Evolutionary conservation across 2,113 vertebrate genomes (phyloP), one percentile per base, ranked within the genome.

Genomic region (Sturnus vulgaris): DNA sequence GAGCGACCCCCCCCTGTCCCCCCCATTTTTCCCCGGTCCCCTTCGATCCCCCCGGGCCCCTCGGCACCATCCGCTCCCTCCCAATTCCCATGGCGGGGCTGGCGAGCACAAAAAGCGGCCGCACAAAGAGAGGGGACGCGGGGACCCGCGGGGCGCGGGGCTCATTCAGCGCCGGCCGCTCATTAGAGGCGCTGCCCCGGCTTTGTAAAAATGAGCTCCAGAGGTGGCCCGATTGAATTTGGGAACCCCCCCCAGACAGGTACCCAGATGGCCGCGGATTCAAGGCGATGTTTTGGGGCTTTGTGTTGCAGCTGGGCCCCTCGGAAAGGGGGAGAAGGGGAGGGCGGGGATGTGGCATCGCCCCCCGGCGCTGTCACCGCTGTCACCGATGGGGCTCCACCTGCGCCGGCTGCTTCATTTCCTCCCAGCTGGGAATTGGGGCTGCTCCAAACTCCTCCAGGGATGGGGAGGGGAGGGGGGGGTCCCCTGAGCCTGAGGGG

Each of bases 101-200:
- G 61, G 50, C 30, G 4, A 94, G 78, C 87, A 94, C 92, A 95
- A 94, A 96, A 91, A 78, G 73, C 87, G 78, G 82, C 92, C 57
- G 88, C 86, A 93, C 85, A 96, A 82, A 95, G 94, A 94, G 94
- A 56, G 81, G 81, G 42, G 78, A 7, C 15, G 39, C 25, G 9
- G 53, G 40, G 85, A 86, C 61, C 90, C 46, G 85, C 79, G 49
- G 24, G 13, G 12, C 5, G 49, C 33, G 56, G 76, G 55, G 19
- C 0, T 70, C 85, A 61, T 92, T 88, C 53, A 92, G 94, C 55
- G 14, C 7, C 1, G 50, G 85, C 66, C 63, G 23, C 79, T 91
- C 94, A 75, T 94, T 94, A 92, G 76, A 40, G 73, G 22, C 16
- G 6, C 28, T 8, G 57, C 46, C 33, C 57, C 17, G 42, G 50